phyloP scores from a whole-genome alignment of 2,888 invertebrate genomes.

The Idaea straminata region DNA sequence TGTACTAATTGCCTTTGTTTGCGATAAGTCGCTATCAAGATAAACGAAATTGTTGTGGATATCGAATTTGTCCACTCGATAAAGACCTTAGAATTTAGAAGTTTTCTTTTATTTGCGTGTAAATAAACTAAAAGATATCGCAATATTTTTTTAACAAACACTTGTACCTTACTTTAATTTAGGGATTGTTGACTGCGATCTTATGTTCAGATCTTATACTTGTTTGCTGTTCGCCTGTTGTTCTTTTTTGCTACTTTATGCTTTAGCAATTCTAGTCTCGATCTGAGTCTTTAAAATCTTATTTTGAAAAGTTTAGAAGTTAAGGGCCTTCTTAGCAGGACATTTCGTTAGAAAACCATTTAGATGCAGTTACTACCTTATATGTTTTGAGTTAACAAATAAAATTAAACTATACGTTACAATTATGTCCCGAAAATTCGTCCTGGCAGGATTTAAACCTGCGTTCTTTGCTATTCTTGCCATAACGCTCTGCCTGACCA shows the following conservation, averaged over 20 bases:
- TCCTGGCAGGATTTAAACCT: no score
- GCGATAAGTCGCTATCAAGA: slow-evolving; percentile 34
- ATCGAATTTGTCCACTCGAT: slow-evolving; percentile 25
- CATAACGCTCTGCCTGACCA: no score
- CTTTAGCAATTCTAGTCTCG: slow-evolving; percentile 5
- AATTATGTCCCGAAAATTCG: not conserved
- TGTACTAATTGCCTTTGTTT: slow-evolving; percentile 35
- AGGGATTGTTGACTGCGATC: slow-evolving; percentile 35
- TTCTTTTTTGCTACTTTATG: not conserved
- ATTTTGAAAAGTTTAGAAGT: slow-evolving; percentile 2
- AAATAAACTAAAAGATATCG: slow-evolving; percentile 43
- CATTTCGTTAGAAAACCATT: not conserved
- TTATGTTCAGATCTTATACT: slow-evolving; percentile 36
- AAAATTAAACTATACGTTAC: not conserved
- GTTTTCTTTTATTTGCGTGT: slow-evolving; percentile 40
- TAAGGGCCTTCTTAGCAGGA: not conserved
- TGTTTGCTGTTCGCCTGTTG: slow-evolving; percentile 2
- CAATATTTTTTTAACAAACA: slow-evolving; percentile 48
- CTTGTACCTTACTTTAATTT: slow-evolving; percentile 28
- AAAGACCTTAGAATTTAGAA: slow-evolving; percentile 24
- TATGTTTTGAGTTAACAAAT: not conserved
- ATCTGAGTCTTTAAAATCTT: slow-evolving; percentile 7
- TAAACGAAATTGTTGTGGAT: slow-evolving; percentile 33
- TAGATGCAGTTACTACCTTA: not conserved
- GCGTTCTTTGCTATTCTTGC: no score